Percentiles rank a stretch among this genome's conserved stretches.
phyloP scores from a whole-genome alignment of 2,113 vertebrate genomes.

The Sclerurus mexicanus region DNA sequence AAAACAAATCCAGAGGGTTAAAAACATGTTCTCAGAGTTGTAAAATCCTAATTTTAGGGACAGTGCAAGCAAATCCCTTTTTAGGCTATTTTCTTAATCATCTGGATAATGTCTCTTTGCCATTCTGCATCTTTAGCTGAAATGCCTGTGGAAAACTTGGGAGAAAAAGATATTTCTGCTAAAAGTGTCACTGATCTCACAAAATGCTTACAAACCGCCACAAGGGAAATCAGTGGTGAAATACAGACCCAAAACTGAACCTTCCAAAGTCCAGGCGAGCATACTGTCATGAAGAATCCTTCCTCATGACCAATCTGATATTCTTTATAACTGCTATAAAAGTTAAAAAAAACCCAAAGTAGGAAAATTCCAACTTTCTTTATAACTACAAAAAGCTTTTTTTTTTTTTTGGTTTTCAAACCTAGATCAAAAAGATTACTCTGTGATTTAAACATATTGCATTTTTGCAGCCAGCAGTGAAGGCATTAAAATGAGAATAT shows the following conservation, averaged over 20 bases:
- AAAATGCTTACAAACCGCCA: background rate
- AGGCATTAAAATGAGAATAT: conserved; percentile 11
- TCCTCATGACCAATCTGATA: background rate
- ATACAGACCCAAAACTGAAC: background rate
- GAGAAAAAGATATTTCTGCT: background rate
- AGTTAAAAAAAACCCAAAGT: background rate
- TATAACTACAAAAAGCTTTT: background rate
- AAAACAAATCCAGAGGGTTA: background rate
- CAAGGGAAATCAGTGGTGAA: conserved; percentile 2
- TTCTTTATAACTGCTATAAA: background rate
- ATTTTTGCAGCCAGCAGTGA: background rate
- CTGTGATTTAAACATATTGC: background rate
- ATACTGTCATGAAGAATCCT: background rate
- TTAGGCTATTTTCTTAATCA: background rate
- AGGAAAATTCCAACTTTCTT: background rate
- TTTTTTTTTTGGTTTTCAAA: background rate
- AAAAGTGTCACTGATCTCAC: background rate
- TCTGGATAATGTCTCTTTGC: background rate
- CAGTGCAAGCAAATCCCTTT: background rate
- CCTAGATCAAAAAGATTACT: conserved; percentile 4
- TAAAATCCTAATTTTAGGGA: background rate
- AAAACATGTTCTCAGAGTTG: background rate
- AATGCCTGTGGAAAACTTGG: conserved; percentile 2
- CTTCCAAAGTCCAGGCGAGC: background rate
- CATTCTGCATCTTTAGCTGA: background rate